phyloP scores from a whole-genome alignment of 1,140 invertebrate genomes.

The Drosophila paulistorum region DNA sequence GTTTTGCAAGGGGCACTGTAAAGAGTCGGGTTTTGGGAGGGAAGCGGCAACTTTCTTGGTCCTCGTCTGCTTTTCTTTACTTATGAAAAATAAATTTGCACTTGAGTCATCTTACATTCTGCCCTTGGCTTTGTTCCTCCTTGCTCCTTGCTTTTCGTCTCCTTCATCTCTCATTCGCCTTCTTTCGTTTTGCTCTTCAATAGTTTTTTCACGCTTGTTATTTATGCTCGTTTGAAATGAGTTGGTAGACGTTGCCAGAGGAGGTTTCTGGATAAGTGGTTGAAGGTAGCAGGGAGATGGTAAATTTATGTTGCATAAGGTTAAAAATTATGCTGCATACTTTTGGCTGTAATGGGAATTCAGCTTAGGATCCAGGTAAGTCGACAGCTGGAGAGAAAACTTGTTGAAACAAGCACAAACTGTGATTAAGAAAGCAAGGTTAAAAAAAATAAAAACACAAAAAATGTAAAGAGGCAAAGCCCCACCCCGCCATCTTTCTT shows the following conservation, averaged over 20 bases:
- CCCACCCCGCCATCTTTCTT: neutral
- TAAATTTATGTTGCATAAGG: constrained; percentile 59
- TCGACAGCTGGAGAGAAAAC: constrained; percentile 18
- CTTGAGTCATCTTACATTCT: constrained; percentile 28
- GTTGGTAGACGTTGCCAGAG: constrained; percentile 6
- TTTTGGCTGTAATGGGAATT: constrained; percentile 48
- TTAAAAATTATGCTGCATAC: constrained; percentile 65
- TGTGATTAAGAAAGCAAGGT: constrained; percentile 53
- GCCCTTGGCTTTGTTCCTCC: constrained; percentile 3
- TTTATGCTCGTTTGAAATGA: constrained; percentile 50
- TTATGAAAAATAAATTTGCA: constrained; percentile 69
- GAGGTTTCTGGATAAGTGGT: neutral
- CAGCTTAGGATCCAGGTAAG: constrained; percentile 23
- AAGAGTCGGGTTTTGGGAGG: neutral
- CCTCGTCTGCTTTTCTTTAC: constrained; percentile 46
- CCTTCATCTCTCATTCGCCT: constrained; percentile 24
- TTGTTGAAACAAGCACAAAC: constrained; percentile 32
- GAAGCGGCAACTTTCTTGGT: neutral
- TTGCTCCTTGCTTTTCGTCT: neutral
- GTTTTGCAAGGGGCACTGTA: constrained; percentile 13
- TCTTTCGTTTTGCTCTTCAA: constrained; percentile 41
- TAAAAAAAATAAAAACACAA: neutral
- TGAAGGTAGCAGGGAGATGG: constrained; percentile 38
- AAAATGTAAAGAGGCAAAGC: constrained; percentile 28
- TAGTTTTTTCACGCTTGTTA: constrained; percentile 56